Evolutionary conservation across 1,140 invertebrate genomes (phyloP).

Genomic region (Argopecten irradians): DNA sequence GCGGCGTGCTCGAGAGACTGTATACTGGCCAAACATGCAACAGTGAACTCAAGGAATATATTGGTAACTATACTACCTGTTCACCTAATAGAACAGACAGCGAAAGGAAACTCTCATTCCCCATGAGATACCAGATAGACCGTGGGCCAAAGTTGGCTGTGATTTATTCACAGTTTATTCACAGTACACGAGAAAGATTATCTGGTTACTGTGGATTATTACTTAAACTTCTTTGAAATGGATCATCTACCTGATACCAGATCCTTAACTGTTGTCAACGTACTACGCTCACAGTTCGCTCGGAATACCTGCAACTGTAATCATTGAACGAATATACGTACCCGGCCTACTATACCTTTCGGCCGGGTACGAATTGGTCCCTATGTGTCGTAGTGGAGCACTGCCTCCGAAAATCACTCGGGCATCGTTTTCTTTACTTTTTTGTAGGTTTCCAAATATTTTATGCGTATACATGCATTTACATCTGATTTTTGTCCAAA

Average conservation of each 20-base stretch:
- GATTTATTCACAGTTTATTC: conserved; percentile 42
- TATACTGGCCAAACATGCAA: conserved; percentile 61
- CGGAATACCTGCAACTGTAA: too few species aligned
- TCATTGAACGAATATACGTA: too few species aligned
- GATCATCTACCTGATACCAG: neutral
- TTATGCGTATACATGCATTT: too few species aligned
- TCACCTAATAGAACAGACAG: conserved; percentile 29
- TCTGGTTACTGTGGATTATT: conserved; percentile 45
- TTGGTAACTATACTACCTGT: conserved; percentile 50
- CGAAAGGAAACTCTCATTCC: conserved; percentile 38
- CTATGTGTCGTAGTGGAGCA: too few species aligned
- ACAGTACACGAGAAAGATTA: conserved; percentile 26
- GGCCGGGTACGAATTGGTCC: too few species aligned
- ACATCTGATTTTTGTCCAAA: too few species aligned
- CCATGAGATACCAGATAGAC: conserved; percentile 47
- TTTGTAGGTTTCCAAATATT: too few species aligned
- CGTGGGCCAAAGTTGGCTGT: conserved; percentile 53
- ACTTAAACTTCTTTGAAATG: conserved; percentile 39
- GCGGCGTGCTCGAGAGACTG: conserved; percentile 45
- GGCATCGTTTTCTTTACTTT: too few species aligned
- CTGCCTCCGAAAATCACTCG: too few species aligned
- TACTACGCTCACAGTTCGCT: conserved; percentile 43
- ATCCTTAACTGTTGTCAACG: conserved; percentile 24
- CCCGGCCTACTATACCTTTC: too few species aligned
- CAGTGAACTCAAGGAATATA: conserved; percentile 46